phyloP scores from a whole-genome alignment of 2,888 invertebrate species.

The Emmelina monodactyla region DNA sequence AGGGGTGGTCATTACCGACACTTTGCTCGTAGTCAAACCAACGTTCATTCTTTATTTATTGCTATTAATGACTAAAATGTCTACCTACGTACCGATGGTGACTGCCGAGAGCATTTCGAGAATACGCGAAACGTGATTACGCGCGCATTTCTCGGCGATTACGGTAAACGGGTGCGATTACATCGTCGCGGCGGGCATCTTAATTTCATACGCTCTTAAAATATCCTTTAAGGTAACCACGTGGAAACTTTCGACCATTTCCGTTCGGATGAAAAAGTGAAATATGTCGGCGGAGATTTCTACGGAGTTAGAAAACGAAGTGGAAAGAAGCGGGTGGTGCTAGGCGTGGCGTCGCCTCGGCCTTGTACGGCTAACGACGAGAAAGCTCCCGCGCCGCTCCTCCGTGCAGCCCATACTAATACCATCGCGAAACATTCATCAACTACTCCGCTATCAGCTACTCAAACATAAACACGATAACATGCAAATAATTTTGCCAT shows the following conservation, averaged over 20 bases:
- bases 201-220: conserved; percentile 44
- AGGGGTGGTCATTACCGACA: conserved; percentile 32
- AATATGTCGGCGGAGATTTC: conserved; percentile 58
- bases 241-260: conserved; percentile 38
- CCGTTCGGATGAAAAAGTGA: conserved; percentile 47
- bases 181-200: conserved; percentile 44
- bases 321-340: conserved; percentile 55
- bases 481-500: too few relatives aligned
- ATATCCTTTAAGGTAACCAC: conserved; percentile 35
- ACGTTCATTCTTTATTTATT: conserved; percentile 41
- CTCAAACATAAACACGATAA: too few relatives aligned
- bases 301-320: conserved; percentile 62
- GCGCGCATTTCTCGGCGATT: conserved; percentile 44
- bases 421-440: too few relatives aligned
- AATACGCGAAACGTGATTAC: conserved; percentile 47
- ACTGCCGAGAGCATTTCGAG: conserved; percentile 44
- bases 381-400: conserved; percentile 62
- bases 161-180: conserved; percentile 50
- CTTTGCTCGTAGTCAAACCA: conserved; percentile 21
- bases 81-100: conserved; percentile 24
- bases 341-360: conserved; percentile 51
- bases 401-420: too few relatives aligned
- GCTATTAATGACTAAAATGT: conserved; percentile 41
- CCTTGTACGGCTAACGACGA: conserved; percentile 66
- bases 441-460: too few relatives aligned